These are phyloP conservation scores for Phylloscopus trochiloides DNA, from an alignment of 2,113 vertebrate genomes.

Conservation along the genomic window DNA sequence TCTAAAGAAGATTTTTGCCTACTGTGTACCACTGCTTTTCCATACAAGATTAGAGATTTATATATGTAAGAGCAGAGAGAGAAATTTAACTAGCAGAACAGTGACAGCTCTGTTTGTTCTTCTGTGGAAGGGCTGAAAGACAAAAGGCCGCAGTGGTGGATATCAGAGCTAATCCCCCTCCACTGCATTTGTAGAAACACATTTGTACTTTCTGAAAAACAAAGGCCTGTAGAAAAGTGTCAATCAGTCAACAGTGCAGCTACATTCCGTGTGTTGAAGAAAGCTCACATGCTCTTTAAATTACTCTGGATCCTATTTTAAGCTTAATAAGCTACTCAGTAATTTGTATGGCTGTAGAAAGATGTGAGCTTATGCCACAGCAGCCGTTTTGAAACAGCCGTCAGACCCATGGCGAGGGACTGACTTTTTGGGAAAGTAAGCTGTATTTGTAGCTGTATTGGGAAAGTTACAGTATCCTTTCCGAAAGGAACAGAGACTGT, in stretches of 20 bases:
- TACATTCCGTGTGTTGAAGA: background rate
- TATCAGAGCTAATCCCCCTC: background rate
- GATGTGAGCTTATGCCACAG: background rate
- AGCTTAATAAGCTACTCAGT: background rate
- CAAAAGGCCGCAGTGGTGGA: background rate
- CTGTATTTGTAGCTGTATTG: background rate
- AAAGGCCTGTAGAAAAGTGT: background rate
- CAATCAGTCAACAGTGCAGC: background rate
- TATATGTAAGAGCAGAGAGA: background rate
- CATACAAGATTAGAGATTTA: background rate
- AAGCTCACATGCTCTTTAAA: background rate
- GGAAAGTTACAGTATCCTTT: background rate
- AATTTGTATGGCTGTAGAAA: background rate
- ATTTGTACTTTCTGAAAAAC: background rate
- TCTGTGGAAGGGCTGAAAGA: background rate
- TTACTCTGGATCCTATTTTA: background rate
- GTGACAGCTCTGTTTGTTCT: background rate
- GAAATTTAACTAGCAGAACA: background rate
- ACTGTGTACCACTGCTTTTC: background rate
- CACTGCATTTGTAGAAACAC: background rate
- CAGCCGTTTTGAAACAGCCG: background rate
- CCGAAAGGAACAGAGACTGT: background rate
- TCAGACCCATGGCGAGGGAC: fast-evolving
- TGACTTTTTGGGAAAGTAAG: background rate
- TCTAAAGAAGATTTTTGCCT: background rate